Conservation (phyloP, 2,888 invertebrate genomes). For the Gortyna flavago region DNA sequence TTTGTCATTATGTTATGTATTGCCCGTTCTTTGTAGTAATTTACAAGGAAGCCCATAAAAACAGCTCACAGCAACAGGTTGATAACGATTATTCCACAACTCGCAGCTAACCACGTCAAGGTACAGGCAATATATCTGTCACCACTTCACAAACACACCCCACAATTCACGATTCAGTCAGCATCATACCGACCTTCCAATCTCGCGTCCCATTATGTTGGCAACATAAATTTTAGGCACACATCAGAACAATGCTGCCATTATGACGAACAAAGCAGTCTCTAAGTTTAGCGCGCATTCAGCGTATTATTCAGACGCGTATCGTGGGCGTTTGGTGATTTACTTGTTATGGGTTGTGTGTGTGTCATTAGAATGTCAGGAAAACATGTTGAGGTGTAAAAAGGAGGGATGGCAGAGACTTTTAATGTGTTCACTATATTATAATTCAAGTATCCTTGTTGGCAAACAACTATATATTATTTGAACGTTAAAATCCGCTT, state of each 20-base stretch:
- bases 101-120: neutral
- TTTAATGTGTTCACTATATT: no score
- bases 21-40: neutral
- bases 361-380: conserved; percentile 26
- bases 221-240: conserved; percentile 65
- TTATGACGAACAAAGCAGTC: conserved; percentile 59
- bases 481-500: no score
- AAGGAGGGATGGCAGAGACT: no score
- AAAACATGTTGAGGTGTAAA: conserved; percentile 3
- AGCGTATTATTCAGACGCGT: conserved; percentile 40
- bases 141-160: conserved; percentile 12
- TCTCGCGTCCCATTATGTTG: conserved; percentile 55
- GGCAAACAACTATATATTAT: no score
- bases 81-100: neutral
- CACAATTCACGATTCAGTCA: conserved; percentile 47
- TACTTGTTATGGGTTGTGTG: conserved; percentile 39
- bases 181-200: conserved; percentile 38
- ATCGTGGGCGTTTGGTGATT: conserved; percentile 45
- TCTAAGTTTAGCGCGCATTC: conserved; percentile 52
- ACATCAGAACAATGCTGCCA: conserved; percentile 60
- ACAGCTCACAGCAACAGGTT: neutral
- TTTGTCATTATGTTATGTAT: neutral
- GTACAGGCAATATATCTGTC: conserved; percentile 21
- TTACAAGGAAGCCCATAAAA: neutral
- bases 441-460: no score